Conservation (phyloP, 2,888 invertebrate species). For the Zygaena filipendulae region DNA sequence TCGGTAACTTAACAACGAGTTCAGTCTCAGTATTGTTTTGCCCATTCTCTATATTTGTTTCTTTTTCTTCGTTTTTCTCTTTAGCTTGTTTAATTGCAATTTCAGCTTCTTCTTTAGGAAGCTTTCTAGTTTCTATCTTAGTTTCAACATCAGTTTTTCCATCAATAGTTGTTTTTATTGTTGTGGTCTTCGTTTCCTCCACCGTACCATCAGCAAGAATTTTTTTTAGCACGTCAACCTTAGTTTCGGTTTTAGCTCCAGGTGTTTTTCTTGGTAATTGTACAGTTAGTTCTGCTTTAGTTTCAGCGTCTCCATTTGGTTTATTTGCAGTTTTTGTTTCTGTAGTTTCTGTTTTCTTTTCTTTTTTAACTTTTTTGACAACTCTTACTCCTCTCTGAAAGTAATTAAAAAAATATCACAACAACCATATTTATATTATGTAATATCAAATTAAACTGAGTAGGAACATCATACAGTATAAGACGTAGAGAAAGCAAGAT, state of each 20-base stretch:
- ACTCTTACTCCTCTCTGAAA: constrained; percentile 54
- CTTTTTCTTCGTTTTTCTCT: constrained; percentile 32
- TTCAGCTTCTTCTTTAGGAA: constrained; percentile 40
- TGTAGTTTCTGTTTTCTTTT: constrained; percentile 31
- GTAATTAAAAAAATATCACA: constrained; percentile 17
- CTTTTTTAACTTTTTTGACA: constrained; percentile 37
- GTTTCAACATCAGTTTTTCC: constrained; percentile 54
- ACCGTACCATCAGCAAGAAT: constrained; percentile 46
- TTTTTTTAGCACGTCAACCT: constrained; percentile 49
- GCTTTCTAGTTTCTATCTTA: constrained; percentile 47
- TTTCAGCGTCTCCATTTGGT: constrained; percentile 40
- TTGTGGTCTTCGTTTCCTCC: constrained; percentile 54
- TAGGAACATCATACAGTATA: too few species aligned
- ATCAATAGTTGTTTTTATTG: constrained; percentile 51
- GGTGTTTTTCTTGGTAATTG: constrained; percentile 49
- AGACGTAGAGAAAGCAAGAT: too few species aligned
- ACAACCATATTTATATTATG: too few species aligned
- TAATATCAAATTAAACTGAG: too few species aligned
- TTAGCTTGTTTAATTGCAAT: constrained; percentile 31
- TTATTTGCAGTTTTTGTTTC: constrained; percentile 35
- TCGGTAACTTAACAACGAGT: constrained; percentile 43
- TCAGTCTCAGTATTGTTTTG: constrained; percentile 28
- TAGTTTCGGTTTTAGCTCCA: constrained; percentile 51
- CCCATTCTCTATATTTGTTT: constrained; percentile 21
- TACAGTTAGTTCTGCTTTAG: constrained; percentile 42